Conservation (phyloP, 2,113 vertebrate species). For the Xiphorhynchus elegans region DNA sequence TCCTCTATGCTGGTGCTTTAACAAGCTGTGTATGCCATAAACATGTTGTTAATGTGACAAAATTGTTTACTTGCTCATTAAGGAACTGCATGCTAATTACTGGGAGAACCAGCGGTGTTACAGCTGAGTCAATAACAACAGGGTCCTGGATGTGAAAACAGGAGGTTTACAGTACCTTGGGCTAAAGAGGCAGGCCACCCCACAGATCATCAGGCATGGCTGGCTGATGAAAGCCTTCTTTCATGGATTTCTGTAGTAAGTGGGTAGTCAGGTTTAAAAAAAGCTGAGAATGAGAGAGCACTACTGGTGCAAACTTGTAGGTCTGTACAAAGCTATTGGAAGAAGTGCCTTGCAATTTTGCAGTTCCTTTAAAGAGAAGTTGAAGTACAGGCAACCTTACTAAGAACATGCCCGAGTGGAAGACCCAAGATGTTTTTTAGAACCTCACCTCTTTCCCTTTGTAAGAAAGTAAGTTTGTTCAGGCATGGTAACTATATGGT, state of each 20-base stretch:
- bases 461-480: neutral
- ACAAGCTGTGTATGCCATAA: neutral
- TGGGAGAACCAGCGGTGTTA: neutral
- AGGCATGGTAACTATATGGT: fast-evolving
- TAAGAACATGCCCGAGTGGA: neutral
- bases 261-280: neutral
- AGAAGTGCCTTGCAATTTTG: neutral
- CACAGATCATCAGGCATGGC: neutral
- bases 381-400: neutral
- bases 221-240: neutral
- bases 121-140: neutral
- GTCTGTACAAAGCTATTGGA: neutral
- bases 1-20: neutral
- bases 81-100: neutral
- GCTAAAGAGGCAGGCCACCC: neutral
- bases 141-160: neutral
- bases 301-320: neutral
- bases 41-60: slow-evolving; percentile 35
- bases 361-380: neutral
- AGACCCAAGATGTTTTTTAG: neutral
- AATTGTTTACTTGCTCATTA: slow-evolving; percentile 23
- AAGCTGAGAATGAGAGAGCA: neutral
- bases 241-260: neutral
- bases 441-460: neutral
- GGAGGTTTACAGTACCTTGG: neutral